phyloP scores from a whole-genome alignment of 2,888 invertebrate genomes.

The Ecliptopera silaceata region DNA sequence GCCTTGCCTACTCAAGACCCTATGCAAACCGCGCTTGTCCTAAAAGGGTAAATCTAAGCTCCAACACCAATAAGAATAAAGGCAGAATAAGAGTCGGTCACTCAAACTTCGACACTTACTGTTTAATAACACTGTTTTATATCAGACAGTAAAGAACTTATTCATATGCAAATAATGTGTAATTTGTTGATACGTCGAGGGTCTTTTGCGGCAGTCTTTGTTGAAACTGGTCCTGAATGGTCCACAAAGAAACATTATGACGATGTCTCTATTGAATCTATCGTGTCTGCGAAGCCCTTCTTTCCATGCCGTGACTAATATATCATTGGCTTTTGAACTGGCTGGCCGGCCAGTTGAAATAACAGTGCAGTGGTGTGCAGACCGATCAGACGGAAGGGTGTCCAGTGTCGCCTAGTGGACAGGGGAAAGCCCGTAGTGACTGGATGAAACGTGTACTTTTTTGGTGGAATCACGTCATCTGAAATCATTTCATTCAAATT shows the following conservation, averaged over 20 bases:
- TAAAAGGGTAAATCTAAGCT: slow-evolving; percentile 12
- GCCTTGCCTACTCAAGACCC: background rate
- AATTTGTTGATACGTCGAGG: slow-evolving; percentile 81
- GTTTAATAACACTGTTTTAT: slow-evolving; percentile 71
- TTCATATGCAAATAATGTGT: slow-evolving; percentile 79
- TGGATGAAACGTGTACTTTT: slow-evolving; percentile 10
- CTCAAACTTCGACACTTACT: slow-evolving; percentile 66
- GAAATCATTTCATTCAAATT: slow-evolving; percentile 9
- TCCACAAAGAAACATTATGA: slow-evolving; percentile 73
- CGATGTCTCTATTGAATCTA: slow-evolving; percentile 69
- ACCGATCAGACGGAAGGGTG: slow-evolving; percentile 28
- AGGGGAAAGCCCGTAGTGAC: slow-evolving; percentile 9
- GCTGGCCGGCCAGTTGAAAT: slow-evolving; percentile 67
- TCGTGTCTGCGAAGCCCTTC: slow-evolving; percentile 53
- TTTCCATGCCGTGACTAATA: slow-evolving; percentile 63
- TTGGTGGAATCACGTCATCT: slow-evolving; percentile 8
- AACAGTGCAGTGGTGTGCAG: slow-evolving; percentile 57
- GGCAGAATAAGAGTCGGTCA: slow-evolving; percentile 45
- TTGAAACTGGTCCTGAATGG: slow-evolving; percentile 69
- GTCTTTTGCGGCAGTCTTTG: slow-evolving; percentile 79
- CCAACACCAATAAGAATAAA: slow-evolving; percentile 40
- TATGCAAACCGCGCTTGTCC: slow-evolving; percentile 3
- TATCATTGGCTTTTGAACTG: slow-evolving; percentile 59
- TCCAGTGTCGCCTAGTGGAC: slow-evolving; percentile 20
- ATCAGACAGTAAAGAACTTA: slow-evolving; percentile 52